phyloP scores from a whole-genome alignment of 2,797 vertebrate genomes.

The Tolypeutes matacus region DNA sequence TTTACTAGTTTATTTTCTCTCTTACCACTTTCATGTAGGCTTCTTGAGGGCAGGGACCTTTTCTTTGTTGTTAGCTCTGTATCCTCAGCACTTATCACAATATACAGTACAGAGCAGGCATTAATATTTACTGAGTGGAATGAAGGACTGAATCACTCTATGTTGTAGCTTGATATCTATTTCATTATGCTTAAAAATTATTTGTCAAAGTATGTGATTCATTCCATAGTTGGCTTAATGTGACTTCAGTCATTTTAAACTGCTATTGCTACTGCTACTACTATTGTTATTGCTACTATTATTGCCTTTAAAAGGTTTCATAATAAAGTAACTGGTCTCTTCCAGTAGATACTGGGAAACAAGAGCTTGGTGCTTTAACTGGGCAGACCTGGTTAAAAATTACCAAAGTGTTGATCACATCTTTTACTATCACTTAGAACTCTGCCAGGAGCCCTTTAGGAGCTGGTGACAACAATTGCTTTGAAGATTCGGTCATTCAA shows the following conservation, averaged over 20 bases:
- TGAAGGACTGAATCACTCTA: neutral
- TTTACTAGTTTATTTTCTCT: neutral
- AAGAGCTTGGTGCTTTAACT: neutral
- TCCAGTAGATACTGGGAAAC: neutral
- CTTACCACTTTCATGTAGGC: neutral
- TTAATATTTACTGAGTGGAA: neutral
- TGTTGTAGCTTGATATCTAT: neutral
- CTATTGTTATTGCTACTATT: neutral
- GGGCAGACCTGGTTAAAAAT: neutral
- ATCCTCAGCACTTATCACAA: neutral
- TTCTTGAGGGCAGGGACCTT: neutral
- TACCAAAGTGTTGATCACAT: neutral
- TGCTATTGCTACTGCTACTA: neutral
- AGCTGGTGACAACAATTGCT: neutral
- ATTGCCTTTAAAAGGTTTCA: neutral
- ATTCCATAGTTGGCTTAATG: neutral
- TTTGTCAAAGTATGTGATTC: neutral
- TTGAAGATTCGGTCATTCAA: slow-evolving; percentile 1
- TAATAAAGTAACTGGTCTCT: neutral
- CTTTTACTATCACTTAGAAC: neutral
- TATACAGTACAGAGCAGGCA: neutral
- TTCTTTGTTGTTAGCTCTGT: neutral
- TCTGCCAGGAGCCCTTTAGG: neutral
- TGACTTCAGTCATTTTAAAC: neutral
- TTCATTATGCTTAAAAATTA: slow-evolving; percentile 26